Percentiles rank a stretch among this genome's conserved stretches.
These are phyloP conservation scores for Ditylenchus weischeri DNA, from an alignment of 2,888 invertebrate species.

Conservation along the genomic window DNA sequence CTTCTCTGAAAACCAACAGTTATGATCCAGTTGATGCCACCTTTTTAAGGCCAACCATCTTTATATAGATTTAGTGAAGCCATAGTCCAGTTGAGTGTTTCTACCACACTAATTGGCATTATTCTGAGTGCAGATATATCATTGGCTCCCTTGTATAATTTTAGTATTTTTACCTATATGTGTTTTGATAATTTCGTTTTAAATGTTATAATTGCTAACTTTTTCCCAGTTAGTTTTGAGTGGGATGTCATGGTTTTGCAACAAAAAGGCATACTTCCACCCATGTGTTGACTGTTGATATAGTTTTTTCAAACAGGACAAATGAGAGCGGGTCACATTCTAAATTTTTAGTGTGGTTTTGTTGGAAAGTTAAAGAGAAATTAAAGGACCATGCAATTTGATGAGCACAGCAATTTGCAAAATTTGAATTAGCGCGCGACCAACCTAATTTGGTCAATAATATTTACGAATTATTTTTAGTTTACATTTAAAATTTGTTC, in stretches of 20 bases:
- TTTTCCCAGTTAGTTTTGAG: slow-evolving; percentile 11
- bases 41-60: slow-evolving; percentile 10
- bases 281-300: neutral
- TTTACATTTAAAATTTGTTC: no score
- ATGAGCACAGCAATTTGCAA: no score
- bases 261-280: slow-evolving; percentile 1
- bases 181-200: no score
- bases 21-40: neutral
- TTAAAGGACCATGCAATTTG: no score
- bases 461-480: no score
- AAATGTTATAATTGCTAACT: neutral
- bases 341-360: neutral
- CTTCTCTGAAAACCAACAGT: neutral
- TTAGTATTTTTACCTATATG: neutral
- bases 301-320: neutral
- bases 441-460: no score
- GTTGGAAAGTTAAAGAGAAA: no score
- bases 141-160: slow-evolving; percentile 8
- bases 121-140: slow-evolving; percentile 13
- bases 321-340: neutral
- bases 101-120: slow-evolving; percentile 9
- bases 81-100: slow-evolving; percentile 14
- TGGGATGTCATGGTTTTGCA: slow-evolving; percentile 12
- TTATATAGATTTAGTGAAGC: slow-evolving; percentile 16
- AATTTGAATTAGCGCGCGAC: no score